Evolutionary conservation across 2,113 vertebrate species (phyloP).

Genomic region (Anoura caudifer): DNA sequence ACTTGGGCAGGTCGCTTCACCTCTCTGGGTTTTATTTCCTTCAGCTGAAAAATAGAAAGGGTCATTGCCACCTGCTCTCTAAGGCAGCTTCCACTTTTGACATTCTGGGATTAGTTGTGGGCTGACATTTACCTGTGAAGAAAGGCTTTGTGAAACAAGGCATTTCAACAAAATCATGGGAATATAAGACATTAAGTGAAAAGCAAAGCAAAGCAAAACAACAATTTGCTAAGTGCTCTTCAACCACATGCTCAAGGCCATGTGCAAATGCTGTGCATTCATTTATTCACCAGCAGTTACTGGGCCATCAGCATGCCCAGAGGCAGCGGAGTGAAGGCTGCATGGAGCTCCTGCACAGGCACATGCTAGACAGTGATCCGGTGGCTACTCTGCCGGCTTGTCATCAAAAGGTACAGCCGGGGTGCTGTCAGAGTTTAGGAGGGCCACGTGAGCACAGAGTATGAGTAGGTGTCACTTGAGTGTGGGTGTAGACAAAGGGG

Average conservation of each 20-base stretch:
- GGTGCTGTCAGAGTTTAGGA: neutral
- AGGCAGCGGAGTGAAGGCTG: accelerated
- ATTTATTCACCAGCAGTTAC: neutral
- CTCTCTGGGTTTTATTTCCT: neutral
- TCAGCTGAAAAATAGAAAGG: neutral
- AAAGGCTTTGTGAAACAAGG: neutral
- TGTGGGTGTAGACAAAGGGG: neutral
- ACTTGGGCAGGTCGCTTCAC: neutral
- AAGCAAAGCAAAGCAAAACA: neutral
- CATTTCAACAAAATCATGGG: neutral
- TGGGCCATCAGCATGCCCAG: too few species aligned
- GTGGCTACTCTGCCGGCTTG: too few species aligned
- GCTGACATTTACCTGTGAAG: neutral
- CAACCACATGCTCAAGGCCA: neutral
- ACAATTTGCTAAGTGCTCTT: neutral
- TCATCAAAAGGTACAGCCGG: neutral
- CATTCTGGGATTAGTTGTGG: neutral
- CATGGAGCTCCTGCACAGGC: neutral
- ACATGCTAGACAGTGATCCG: accelerated
- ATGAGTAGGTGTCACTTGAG: neutral
- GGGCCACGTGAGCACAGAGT: neutral
- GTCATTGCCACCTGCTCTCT: accelerated
- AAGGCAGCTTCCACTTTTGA: neutral
- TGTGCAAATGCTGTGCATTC: neutral
- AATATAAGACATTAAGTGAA: neutral